Percentiles rank a stretch among this genome's conserved stretches.
phyloP scores from a whole-genome alignment of 2,888 invertebrate species.

The Harmothoe impar region DNA sequence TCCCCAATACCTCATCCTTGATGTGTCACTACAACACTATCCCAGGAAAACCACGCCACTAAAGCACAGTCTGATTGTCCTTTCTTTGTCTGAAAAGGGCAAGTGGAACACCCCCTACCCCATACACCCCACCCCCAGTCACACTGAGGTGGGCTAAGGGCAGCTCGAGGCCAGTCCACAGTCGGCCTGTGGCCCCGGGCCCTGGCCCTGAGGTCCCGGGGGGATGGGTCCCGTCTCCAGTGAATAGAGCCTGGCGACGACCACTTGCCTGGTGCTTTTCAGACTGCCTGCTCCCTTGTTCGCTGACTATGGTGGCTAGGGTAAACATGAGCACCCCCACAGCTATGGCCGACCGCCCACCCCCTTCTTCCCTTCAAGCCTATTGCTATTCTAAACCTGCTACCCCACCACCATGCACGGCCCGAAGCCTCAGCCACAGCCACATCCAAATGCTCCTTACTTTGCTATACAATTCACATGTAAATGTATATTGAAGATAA shows the following conservation, averaged over 20 bases:
- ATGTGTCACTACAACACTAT: no score
- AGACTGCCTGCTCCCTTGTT: conserved; percentile 16
- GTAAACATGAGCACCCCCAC: conserved; percentile 30
- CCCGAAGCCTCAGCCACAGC: conserved; percentile 3
- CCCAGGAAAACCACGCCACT: no score
- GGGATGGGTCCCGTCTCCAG: conserved; percentile 9
- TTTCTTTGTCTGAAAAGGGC: no score
- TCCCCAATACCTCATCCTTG: no score
- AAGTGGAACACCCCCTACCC: background rate
- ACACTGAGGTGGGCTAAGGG: background rate
- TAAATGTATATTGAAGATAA: no score
- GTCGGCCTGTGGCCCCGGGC: background rate
- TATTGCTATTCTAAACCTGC: no score
- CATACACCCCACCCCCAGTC: background rate
- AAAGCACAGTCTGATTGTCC: no score
- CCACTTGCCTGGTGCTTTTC: conserved; percentile 49
- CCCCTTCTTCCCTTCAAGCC: background rate
- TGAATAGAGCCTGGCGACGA: conserved; percentile 27
- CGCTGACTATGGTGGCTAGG: background rate
- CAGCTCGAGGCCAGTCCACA: background rate
- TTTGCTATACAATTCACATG: no score
- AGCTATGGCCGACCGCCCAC: background rate
- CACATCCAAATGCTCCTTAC: background rate
- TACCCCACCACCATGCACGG: no score
- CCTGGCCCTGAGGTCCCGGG: background rate